Percentiles rank a stretch among this genome's conserved stretches.
Conservation (phyloP, 2,113 vertebrate species). For the Ceuthmochares aereus region DNA sequence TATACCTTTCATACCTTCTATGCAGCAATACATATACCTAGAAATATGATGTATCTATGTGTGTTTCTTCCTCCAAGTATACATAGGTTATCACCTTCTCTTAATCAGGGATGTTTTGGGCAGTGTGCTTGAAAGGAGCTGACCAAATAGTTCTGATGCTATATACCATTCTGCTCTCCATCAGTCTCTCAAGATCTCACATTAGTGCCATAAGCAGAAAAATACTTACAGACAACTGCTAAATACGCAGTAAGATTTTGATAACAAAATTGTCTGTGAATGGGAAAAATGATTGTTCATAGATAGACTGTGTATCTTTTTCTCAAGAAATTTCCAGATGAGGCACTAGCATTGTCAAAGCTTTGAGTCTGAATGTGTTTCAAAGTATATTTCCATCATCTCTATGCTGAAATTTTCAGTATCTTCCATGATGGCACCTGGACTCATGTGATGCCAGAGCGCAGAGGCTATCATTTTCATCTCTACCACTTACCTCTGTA, state of each 20-base stretch:
- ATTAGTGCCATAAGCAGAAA: background rate
- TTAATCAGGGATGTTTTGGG: background rate
- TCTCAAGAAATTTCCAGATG: background rate
- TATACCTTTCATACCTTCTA: background rate
- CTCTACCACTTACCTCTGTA: background rate
- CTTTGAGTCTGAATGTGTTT: background rate
- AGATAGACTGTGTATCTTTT: background rate
- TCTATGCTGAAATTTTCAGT: background rate
- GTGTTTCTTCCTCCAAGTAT: background rate
- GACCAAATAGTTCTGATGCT: background rate
- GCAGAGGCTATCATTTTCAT: background rate
- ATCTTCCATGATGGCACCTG: background rate
- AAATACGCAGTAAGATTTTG: background rate
- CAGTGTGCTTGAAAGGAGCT: background rate
- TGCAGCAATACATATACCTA: background rate
- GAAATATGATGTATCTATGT: background rate
- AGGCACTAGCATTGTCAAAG: background rate
- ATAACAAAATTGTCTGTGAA: background rate
- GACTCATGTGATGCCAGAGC: background rate
- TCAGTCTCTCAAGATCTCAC: background rate
- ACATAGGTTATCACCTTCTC: background rate
- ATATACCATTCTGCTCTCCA: background rate
- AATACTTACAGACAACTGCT: background rate
- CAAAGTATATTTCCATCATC: background rate
- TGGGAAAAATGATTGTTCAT: background rate